These are phyloP conservation scores for Sipha maydis DNA, from an alignment of 2,888 invertebrate species.

Conservation along the genomic window DNA sequence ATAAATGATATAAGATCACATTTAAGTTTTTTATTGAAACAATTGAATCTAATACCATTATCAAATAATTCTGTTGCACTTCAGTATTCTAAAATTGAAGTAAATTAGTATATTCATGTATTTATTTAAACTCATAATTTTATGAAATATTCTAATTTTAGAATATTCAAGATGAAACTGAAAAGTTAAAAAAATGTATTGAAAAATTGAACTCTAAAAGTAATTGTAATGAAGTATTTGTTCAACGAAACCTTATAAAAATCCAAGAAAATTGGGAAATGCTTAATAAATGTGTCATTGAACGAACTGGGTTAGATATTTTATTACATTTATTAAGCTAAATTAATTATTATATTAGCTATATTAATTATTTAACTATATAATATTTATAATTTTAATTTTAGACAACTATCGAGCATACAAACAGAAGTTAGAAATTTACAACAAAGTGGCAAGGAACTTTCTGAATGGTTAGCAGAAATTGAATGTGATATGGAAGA, in stretches of 20 bases:
- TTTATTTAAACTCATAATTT: not conserved
- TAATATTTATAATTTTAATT: not conserved
- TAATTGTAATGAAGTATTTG: constrained; percentile 29
- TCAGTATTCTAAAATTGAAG: constrained; percentile 47
- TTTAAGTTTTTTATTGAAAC: constrained; percentile 70
- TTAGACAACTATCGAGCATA: constrained; percentile 51
- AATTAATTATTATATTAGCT: too few species aligned
- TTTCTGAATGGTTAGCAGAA: constrained; percentile 61
- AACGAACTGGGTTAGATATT: constrained; percentile 48
- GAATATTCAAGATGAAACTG: constrained; percentile 54
- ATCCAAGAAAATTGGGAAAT: constrained; percentile 48
- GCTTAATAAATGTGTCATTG: constrained; percentile 53
- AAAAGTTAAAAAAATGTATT: constrained; percentile 28
- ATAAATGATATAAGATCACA: constrained; percentile 71
- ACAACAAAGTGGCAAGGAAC: constrained; percentile 57
- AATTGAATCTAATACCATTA: constrained; percentile 70
- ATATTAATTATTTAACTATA: not conserved
- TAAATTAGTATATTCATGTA: not conserved
- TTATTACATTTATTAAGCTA: not conserved
- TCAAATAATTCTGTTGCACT: constrained; percentile 53
- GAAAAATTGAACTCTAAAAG: constrained; percentile 32
- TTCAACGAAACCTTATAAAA: constrained; percentile 43
- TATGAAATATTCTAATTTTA: constrained; percentile 16
- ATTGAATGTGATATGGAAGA: constrained; percentile 60
- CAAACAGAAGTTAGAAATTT: constrained; percentile 53